These are phyloP conservation scores for Epicauta chinensis DNA, from an alignment of 1,140 invertebrate species.

Conservation along the genomic window DNA sequence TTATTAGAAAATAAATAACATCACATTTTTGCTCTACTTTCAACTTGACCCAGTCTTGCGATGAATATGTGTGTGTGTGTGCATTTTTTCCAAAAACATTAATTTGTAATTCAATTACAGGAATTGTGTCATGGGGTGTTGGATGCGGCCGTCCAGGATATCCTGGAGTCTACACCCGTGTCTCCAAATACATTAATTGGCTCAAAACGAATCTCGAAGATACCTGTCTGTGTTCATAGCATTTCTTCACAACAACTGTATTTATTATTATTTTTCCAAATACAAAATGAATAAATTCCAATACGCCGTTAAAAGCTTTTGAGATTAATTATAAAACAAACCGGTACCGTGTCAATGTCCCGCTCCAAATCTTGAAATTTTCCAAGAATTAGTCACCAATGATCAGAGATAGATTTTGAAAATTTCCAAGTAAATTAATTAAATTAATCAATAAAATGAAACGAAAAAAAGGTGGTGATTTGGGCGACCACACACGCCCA, in stretches of 20 bases:
- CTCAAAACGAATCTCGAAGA: slow-evolving; percentile 54
- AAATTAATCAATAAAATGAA: too few relatives aligned
- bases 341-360: slow-evolving; percentile 4
- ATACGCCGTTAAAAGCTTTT: background rate
- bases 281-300: background rate
- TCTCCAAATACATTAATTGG: slow-evolving; percentile 61
- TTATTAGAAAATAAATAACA: background rate
- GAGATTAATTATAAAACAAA: background rate
- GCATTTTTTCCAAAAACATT: background rate
- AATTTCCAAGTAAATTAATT: too few relatives aligned
- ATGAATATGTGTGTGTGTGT: background rate
- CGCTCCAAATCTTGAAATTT: background rate
- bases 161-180: slow-evolving; percentile 66
- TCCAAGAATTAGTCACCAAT: too few relatives aligned
- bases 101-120: slow-evolving; percentile 29
- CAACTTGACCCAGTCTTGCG: background rate
- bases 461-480: too few relatives aligned
- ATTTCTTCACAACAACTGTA: slow-evolving; percentile 5
- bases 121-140: slow-evolving; percentile 61
- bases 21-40: background rate
- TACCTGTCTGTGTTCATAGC: slow-evolving; percentile 50
- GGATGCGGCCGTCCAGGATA: slow-evolving; percentile 57
- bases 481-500: too few relatives aligned
- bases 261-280: background rate
- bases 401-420: too few relatives aligned